Base-by-base conservation (phyloP, 2,888 invertebrate species). In the Sturmia bella region DNA sequence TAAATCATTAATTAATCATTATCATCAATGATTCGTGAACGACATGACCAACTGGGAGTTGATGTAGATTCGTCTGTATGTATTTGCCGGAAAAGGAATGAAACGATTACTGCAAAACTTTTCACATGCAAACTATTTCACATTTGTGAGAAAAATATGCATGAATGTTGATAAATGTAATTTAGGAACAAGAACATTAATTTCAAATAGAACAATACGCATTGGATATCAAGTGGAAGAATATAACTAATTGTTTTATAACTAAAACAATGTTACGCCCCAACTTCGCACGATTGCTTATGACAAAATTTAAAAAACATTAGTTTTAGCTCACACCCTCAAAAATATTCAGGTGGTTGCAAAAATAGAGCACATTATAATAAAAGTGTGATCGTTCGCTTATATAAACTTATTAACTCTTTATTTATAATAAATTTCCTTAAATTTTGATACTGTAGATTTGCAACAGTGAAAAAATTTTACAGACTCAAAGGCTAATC, bases 11-110 rank as follows among this genome's bases (percentile, higher is more conserved):
- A n/a, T n/a, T n/a, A n/a, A n/a, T n/a, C n/a, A n/a, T n/a, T n/a
- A n/a, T n/a, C n/a, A n/a, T n/a, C n/a, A n/a, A n/a, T n/a, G n/a
- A n/a, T n/a, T n/a, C n/a, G n/a, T n/a, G n/a, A n/a, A n/a, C n/a
- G n/a, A n/a, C n/a, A n/a, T n/a, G n/a, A n/a, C n/a, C n/a, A n/a
- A n/a, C n/a, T 50, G 15, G 48, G 24, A 45, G 7, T 56, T 19
- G 45, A 9, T 32, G 15, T 50, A 27, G 43, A 45, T 50, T 15
- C 72, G 70, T 24, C 6, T 37, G 19, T 52, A 48, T 64, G 81
- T 81, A 83, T 84, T 84, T 85, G n/a, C 50, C 43, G 37, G 63
- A 63, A 27, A n/a, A 52, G 15, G 17, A 57, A 43, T 52, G 54
- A 45, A 45, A 13, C 19, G 24, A 17, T 66, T 66, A 41, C 24